Base-by-base conservation (phyloP, 2,113 vertebrate species). In the Vireo altiloquus region DNA sequence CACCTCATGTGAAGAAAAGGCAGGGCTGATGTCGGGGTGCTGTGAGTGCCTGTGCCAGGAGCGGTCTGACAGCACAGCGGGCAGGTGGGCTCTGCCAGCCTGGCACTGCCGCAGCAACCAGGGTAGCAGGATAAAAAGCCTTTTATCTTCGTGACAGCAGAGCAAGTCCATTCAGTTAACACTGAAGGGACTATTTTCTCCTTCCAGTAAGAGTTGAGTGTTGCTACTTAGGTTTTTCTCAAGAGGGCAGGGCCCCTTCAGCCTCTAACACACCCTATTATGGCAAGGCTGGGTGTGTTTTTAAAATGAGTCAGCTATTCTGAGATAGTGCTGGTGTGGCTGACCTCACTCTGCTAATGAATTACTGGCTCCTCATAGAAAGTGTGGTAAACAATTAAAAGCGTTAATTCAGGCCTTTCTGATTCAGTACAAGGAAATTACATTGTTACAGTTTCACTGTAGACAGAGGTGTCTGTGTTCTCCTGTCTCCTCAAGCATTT, bases 221-320 rank as follows among this genome's bases (percentile, higher is more conserved):
- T 24, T 69, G 31, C 86, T 33, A 33, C 27, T 90, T 11, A 64
- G 46, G n/a, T 69, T 91, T 83, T 81, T 74, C 53, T 78, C 60
- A 11, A 11, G 54, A 66, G 81, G 74, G 61, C n/a, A 47, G 87
- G 57, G 69, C 49, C 27, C 20, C 54, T 87, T 63, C 2, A 2
- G 56, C 39, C 46, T 66, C 47, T 42, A 23, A 75, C 80, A 59
- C 68, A 12, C 84, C 90, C 93, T 82, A 33, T 78, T 91, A 35
- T 1, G 49, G 82, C 74, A 72, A 64, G 25, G 27, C 28, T 21
- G 85, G 75, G 30, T 77, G 54, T 94, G 94, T 77, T 77, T 88
- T 74, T 77, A 42, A 24, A 93, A 57, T 86, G 90, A 96, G 86
- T 94, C 96, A 88, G 90, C 85, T 83, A 1, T 80, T 80, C 71